Evolutionary conservation across 23 tunicate genomes (phyloP).

Genomic region (Ascidia mentula): DNA sequence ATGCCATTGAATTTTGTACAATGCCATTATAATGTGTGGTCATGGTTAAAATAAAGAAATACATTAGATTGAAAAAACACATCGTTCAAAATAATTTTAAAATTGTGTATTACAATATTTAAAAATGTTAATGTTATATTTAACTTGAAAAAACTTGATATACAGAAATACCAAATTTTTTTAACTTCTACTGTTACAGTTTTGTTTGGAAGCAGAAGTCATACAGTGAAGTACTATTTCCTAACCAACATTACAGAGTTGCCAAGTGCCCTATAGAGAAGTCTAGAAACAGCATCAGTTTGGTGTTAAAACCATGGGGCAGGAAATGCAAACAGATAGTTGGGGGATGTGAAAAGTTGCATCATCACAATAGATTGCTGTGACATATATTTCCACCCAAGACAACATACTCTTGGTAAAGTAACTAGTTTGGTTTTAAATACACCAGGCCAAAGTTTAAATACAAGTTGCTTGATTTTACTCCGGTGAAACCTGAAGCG

Average conservation of each 20-base stretch:
- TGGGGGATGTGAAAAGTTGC: conserved; percentile 3
- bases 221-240: neutral
- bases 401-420: neutral
- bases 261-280: too few species aligned
- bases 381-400: neutral
- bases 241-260: too few species aligned
- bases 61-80: neutral
- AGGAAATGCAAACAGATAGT: conserved; percentile 4
- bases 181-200: too few species aligned
- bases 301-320: neutral
- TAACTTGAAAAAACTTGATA: neutral
- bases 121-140: neutral
- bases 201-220: neutral
- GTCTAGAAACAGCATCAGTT: neutral
- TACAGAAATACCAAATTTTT: too few species aligned
- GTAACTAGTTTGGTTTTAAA: too few species aligned
- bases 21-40: neutral
- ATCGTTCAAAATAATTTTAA: neutral
- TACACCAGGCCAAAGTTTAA: too few species aligned
- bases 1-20: neutral
- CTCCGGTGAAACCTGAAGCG: too few species aligned
- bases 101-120: neutral
- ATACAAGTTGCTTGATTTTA: too few species aligned
- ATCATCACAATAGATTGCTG: neutral
- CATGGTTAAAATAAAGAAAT: neutral